These are phyloP conservation scores for Lampropteryx suffumata DNA, from an alignment of 2,888 invertebrate genomes.

Conservation along the genomic window DNA sequence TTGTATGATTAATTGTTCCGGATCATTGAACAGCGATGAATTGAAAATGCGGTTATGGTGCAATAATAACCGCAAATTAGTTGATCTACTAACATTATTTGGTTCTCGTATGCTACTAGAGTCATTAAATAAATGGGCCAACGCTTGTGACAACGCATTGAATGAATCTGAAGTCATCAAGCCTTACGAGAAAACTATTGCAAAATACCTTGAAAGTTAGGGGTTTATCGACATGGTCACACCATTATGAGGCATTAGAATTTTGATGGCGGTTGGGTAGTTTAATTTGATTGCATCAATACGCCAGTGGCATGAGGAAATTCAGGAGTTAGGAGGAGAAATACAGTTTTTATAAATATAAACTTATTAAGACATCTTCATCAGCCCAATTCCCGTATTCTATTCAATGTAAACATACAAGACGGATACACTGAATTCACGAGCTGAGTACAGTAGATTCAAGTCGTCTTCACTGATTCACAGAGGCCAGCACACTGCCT, in stretches of 20 bases:
- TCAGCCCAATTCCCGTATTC: no score
- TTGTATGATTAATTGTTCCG: background rate
- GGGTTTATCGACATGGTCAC: background rate
- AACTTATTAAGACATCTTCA: no score
- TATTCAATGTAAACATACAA: no score
- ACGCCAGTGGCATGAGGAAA: background rate
- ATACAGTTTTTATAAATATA: background rate
- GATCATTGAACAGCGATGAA: slow-evolving; percentile 1
- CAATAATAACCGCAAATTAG: background rate
- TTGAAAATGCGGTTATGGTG: slow-evolving; percentile 2
- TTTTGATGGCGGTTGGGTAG: slow-evolving; percentile 4
- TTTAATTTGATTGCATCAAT: slow-evolving; percentile 10
- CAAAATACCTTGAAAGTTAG: background rate
- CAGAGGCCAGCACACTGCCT: slow-evolving; percentile 89
- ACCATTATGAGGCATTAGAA: slow-evolving; percentile 11
- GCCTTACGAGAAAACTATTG: no score
- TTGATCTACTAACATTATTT: background rate
- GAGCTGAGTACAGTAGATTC: no score
- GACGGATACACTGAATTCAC: no score
- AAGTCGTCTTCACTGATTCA: no score
- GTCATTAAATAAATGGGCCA: no score
- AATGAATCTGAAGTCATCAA: no score
- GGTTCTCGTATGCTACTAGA: no score
- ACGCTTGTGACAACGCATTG: no score
- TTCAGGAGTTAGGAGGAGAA: background rate